phyloP scores from a whole-genome alignment of 1,140 invertebrate genomes.

The Caenorhabditis elegans region WBcel235 BX284606.5:9954501-9955000 shows the following conservation, averaged over 20 bases:
- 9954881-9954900: neutral
- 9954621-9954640: neutral
- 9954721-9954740: neutral
- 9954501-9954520: conserved; percentile 57
- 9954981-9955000: too few species aligned
- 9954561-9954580: neutral
- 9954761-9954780: neutral
- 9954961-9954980: too few species aligned
- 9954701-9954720: neutral
- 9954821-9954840: conserved; percentile 15
- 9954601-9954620: neutral
- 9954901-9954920: neutral
- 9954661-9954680: neutral
- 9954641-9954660: neutral
- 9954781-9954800: neutral
- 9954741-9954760: neutral
- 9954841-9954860: neutral
- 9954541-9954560: neutral
- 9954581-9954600: neutral
- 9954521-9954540: conserved; percentile 51
- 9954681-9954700: neutral
- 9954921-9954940: too few species aligned
- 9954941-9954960: too few species aligned
- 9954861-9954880: neutral
- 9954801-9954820: conserved; percentile 3